Percentiles rank a stretch among this genome's conserved stretches.
Conservation (phyloP, 2,113 vertebrate species). For the Percina caprodes region DNA sequence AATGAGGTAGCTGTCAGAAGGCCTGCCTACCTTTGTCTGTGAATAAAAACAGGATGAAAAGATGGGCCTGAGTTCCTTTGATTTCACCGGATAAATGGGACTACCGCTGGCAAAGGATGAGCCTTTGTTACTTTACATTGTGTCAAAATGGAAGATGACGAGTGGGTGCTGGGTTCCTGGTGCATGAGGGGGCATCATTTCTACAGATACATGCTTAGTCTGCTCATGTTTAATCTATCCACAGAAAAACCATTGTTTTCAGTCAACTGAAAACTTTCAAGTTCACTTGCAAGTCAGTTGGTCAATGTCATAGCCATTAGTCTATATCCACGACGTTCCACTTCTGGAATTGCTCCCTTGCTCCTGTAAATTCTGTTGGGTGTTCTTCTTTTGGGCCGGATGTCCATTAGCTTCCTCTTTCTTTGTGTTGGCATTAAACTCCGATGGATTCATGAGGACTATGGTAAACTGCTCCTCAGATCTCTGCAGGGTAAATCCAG, state of each 20-base stretch:
- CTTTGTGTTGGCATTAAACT: too few species aligned
- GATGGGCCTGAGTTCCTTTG: slow-evolving; percentile 59
- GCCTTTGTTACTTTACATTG: slow-evolving; percentile 9
- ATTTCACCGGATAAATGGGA: slow-evolving; percentile 43
- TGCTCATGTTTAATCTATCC: neutral
- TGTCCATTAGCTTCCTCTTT: too few species aligned
- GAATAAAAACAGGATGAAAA: slow-evolving; percentile 45
- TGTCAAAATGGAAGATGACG: slow-evolving; percentile 5
- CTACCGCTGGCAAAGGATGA: slow-evolving; percentile 14
- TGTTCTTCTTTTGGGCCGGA: too few species aligned
- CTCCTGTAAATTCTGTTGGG: too few species aligned
- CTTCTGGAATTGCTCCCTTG: too few species aligned
- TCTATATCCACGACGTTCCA: too few species aligned
- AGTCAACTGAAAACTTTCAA: neutral
- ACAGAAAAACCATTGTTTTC: neutral
- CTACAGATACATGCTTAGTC: neutral
- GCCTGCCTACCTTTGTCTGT: slow-evolving; percentile 44
- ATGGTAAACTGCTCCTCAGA: too few species aligned
- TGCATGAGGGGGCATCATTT: neutral
- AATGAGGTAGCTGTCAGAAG: slow-evolving; percentile 42
- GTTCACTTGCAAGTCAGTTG: neutral
- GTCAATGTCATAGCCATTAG: neutral
- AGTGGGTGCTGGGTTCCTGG: neutral
- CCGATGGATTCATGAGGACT: too few species aligned
- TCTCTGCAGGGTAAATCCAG: too few species aligned